phyloP scores from a whole-genome alignment of 2,113 vertebrate species.

The Bos taurus region ARS-UCD2.0 NC_037334.1:62448001-62448500 shows the following conservation, averaged over 20 bases:
- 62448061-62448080: no score
- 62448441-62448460: conserved; percentile 75
- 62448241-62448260: neutral
- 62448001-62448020: no score
- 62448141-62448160: neutral
- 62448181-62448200: neutral
- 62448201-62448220: neutral
- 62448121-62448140: neutral
- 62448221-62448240: neutral
- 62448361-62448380: fast-evolving
- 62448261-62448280: neutral
- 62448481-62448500: conserved; percentile 78
- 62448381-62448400: neutral
- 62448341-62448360: fast-evolving
- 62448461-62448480: conserved; percentile 71
- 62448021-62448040: no score
- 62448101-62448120: neutral
- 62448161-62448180: conserved; percentile 4
- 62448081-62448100: no score
- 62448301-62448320: neutral
- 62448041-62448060: no score
- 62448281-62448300: neutral
- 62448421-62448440: conserved; percentile 77
- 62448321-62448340: neutral
- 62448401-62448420: fast-evolving